These are phyloP conservation scores for Petroica traversi DNA, from an alignment of 2,113 vertebrate species.

Conservation along the genomic window DNA sequence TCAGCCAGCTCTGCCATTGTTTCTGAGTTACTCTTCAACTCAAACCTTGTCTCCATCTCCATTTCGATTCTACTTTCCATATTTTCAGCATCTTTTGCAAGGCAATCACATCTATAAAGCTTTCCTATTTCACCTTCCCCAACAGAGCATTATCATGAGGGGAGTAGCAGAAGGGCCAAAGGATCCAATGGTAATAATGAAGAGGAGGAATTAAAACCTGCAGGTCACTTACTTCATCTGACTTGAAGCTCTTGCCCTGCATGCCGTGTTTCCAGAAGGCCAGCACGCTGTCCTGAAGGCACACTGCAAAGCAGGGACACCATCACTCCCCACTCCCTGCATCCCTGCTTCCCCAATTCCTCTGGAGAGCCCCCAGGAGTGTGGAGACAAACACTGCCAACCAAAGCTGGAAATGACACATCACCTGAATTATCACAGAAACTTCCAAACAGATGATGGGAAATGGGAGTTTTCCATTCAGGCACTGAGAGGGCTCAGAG, in stretches of 20 bases:
- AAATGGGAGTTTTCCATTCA: background rate
- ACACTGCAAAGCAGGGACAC: conserved; percentile 78
- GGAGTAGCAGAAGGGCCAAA: background rate
- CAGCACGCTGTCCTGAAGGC: conserved; percentile 97
- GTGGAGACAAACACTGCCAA: background rate
- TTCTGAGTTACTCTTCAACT: no score
- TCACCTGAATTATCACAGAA: background rate
- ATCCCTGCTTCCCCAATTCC: background rate
- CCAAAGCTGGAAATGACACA: background rate
- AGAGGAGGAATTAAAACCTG: background rate
- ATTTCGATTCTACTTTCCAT: no score
- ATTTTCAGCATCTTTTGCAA: no score
- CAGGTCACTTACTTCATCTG: conserved; percentile 86
- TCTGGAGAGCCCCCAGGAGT: background rate
- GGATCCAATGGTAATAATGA: background rate
- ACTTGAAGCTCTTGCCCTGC: conserved; percentile 99
- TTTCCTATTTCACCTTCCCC: no score
- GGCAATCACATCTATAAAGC: no score
- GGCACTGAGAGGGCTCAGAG: background rate
- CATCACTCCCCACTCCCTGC: background rate
- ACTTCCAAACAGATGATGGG: background rate
- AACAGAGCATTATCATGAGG: background rate
- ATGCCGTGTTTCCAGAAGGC: conserved; percentile 99
- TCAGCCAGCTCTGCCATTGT: no score
- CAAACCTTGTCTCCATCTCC: no score